A percentile compares a stretch with the other conserved stretches of the same genome.
Evolutionary conservation across 2,888 invertebrate species (phyloP).

Genomic region (Drosophila engyochracea): DNA sequence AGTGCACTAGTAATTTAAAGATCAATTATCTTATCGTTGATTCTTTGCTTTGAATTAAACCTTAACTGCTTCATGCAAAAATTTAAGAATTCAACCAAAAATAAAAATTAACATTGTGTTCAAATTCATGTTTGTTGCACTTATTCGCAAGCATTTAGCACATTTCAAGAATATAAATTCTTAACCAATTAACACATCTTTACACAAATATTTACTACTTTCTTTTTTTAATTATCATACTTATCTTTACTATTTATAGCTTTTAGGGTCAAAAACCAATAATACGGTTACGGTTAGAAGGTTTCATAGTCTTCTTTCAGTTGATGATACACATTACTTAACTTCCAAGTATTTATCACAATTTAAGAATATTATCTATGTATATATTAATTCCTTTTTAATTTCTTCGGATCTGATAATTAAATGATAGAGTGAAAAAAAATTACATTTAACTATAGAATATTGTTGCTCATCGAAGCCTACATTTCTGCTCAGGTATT

Average conservation of each 20-base stretch:
- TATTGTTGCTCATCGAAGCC: background rate
- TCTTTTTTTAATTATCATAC: background rate
- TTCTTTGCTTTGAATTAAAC: background rate
- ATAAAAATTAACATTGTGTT: background rate
- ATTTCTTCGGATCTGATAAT: background rate
- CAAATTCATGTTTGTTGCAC: background rate
- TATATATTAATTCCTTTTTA: background rate
- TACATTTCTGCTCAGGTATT: background rate
- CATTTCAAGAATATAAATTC: slow-evolving; percentile 1
- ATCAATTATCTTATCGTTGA: background rate
- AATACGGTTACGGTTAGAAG: background rate
- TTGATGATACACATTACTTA: background rate
- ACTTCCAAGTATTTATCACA: too few species aligned
- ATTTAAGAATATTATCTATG: too few species aligned
- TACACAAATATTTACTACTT: background rate
- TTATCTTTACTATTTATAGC: background rate
- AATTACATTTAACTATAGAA: background rate
- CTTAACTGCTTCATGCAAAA: background rate
- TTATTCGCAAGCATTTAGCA: background rate
- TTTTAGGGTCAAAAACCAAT: background rate
- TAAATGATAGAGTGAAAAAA: background rate
- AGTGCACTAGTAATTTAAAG: background rate
- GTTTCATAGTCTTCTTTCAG: background rate
- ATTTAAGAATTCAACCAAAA: background rate
- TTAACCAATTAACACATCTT: slow-evolving; percentile 9